Evolutionary conservation across 1,140 invertebrate genomes (phyloP).

Genomic region (Nomia melanderi): DNA sequence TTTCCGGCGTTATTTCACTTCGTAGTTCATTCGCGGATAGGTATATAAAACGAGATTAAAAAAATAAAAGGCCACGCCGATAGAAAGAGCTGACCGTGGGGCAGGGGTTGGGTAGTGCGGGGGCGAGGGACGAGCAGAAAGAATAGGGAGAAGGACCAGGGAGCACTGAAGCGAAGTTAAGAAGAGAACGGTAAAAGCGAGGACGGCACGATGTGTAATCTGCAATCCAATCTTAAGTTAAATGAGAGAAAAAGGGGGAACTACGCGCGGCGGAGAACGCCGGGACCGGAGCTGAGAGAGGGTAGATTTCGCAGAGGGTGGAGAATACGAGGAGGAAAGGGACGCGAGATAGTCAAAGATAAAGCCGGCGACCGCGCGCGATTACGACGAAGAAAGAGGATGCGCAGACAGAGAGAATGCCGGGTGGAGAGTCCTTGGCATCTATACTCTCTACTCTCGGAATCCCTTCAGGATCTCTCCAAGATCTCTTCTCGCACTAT

Average conservation of each 20-base stretch:
- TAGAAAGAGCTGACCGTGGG: conserved; percentile 14
- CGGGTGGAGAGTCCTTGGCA: conserved; percentile 52
- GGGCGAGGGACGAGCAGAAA: conserved; percentile 3
- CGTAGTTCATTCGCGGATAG: conserved; percentile 37
- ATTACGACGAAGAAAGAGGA: conserved; percentile 44
- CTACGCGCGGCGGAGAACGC: too few species aligned
- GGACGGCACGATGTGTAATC: conserved; percentile 62
- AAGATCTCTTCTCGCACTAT: conserved; percentile 63
- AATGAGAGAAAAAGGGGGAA: conserved; percentile 59
- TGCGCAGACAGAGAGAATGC: conserved; percentile 21
- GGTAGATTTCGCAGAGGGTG: conserved; percentile 20
- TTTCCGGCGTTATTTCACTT: conserved; percentile 55
- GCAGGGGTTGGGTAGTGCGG: too few species aligned
- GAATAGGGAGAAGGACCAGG: conserved; percentile 23
- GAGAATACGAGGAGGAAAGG: background rate
- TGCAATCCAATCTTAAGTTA: conserved; percentile 70
- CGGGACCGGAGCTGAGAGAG: background rate
- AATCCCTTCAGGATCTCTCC: conserved; percentile 62
- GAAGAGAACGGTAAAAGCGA: conserved; percentile 52
- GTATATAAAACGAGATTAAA: conserved; percentile 53
- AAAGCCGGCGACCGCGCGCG: conserved; percentile 40
- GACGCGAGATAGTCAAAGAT: conserved; percentile 41
- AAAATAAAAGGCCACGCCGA: conserved; percentile 45
- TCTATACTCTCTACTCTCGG: conserved; percentile 52
- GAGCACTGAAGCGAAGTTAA: conserved; percentile 50